Percentiles rank a stretch among this genome's conserved stretches.
Conservation (phyloP, 1,140 invertebrate species). For the Hydropsyche tenuis region DNA sequence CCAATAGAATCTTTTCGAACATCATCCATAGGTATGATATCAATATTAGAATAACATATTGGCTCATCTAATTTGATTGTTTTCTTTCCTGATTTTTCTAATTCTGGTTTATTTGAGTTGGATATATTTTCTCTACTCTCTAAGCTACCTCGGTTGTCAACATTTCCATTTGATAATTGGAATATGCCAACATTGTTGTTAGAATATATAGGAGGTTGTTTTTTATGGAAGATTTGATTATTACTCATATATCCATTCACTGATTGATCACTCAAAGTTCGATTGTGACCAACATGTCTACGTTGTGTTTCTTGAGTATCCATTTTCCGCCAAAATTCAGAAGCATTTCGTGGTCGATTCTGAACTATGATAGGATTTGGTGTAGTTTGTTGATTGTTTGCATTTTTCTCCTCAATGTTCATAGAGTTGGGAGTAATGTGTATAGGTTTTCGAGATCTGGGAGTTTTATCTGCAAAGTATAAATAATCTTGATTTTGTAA, state of each 20-base stretch:
- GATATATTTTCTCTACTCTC: slow-evolving; percentile 2
- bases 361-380: slow-evolving; percentile 48
- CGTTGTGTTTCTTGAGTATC: slow-evolving; percentile 63
- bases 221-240: slow-evolving; percentile 24
- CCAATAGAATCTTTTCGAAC: slow-evolving; percentile 16
- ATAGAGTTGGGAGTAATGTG: slow-evolving; percentile 62
- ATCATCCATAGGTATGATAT: slow-evolving; percentile 49
- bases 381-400: slow-evolving; percentile 36
- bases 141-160: background rate
- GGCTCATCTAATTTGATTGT: slow-evolving; percentile 42
- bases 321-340: slow-evolving; percentile 70
- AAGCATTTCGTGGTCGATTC: slow-evolving; percentile 59
- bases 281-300: slow-evolving; percentile 55
- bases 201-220: background rate
- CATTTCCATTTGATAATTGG: background rate
- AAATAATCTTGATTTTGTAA: slow-evolving; percentile 61
- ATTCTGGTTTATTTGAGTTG: slow-evolving; percentile 27
- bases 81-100: background rate
- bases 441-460: slow-evolving; percentile 70
- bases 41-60: slow-evolving; percentile 49
- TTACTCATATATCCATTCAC: slow-evolving; percentile 41
- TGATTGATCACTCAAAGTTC: slow-evolving; percentile 58
- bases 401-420: slow-evolving; percentile 43
- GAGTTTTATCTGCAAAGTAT: slow-evolving; percentile 71
- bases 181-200: background rate